Evolutionary conservation across 2,113 vertebrate species (phyloP).

Genomic region (Spea multiplicata): DNA sequence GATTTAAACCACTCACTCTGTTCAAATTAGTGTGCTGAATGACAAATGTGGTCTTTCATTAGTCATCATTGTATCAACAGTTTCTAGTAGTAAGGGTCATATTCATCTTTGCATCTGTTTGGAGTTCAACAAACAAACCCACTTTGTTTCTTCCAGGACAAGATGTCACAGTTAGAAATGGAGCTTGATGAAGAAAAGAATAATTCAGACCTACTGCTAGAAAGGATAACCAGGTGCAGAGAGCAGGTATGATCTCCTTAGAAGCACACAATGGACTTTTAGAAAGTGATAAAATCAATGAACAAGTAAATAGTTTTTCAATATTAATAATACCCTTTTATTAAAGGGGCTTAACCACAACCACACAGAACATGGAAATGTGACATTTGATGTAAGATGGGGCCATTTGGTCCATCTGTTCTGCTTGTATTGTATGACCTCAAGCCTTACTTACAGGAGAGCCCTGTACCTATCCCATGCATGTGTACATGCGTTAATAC

Average conservation of each 20-base stretch:
- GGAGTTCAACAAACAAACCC: slow-evolving; percentile 2
- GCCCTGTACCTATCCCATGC: too few species aligned
- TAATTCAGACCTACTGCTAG: slow-evolving; percentile 84
- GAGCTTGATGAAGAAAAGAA: slow-evolving; percentile 91
- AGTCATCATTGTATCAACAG: slow-evolving; percentile 19
- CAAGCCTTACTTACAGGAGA: too few species aligned
- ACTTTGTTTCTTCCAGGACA: slow-evolving; percentile 71
- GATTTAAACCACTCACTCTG: neutral
- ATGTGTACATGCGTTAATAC: too few species aligned
- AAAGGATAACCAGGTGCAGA: slow-evolving; percentile 83
- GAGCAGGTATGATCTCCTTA: slow-evolving; percentile 77
- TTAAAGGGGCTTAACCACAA: too few species aligned
- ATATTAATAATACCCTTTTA: too few species aligned
- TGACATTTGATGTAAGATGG: neutral
- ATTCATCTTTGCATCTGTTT: slow-evolving; percentile 36
- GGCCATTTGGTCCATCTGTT: neutral
- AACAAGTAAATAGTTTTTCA: neutral
- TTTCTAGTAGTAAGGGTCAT: slow-evolving; percentile 21
- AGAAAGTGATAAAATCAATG: neutral
- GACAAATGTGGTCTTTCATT: slow-evolving; percentile 4
- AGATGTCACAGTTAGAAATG: slow-evolving; percentile 80
- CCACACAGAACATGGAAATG: too few species aligned
- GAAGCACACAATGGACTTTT: too few species aligned
- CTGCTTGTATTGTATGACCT: too few species aligned
- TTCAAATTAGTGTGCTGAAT: slow-evolving; percentile 8